Evolutionary conservation across 2,888 invertebrate genomes (phyloP).

Genomic region (Octonoba sinensis): DNA sequence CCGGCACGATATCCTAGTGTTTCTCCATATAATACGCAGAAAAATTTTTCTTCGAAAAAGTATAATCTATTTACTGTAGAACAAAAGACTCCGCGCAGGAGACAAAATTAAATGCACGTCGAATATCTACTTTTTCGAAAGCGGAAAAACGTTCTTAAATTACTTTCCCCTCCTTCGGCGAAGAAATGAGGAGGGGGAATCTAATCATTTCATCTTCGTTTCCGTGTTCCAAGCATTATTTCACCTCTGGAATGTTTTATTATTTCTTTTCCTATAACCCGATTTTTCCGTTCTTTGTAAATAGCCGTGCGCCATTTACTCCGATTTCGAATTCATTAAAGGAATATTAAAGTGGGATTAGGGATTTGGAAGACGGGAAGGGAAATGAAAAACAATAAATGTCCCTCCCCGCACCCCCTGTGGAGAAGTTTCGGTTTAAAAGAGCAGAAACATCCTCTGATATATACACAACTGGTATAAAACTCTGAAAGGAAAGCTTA

Average conservation of each 20-base stretch:
- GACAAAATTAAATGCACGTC: slow-evolving; percentile 62
- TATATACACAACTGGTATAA: slow-evolving; percentile 50
- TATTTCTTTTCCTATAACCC: too few relatives aligned
- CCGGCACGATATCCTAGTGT: not conserved
- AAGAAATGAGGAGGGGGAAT: slow-evolving; percentile 10
- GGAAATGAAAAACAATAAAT: slow-evolving; percentile 58
- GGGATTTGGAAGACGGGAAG: slow-evolving; percentile 7
- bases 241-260: not conserved
- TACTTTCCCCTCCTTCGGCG: slow-evolving; percentile 18
- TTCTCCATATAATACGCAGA: too few relatives aligned
- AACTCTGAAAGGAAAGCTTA: slow-evolving; percentile 44
- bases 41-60: slow-evolving; percentile 5
- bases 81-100: slow-evolving; percentile 7
- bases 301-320: slow-evolving; percentile 50
- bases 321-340: slow-evolving; percentile 63
- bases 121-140: slow-evolving; percentile 33
- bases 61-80: slow-evolving; percentile 26
- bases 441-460: slow-evolving; percentile 23
- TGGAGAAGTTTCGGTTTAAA: slow-evolving; percentile 6
- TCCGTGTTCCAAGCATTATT: slow-evolving; percentile 45
- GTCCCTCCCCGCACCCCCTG: not conserved
- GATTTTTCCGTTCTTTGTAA: slow-evolving; percentile 46
- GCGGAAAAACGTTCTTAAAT: slow-evolving; percentile 41
- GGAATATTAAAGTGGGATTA: slow-evolving; percentile 60
- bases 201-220: slow-evolving; percentile 59